Evolutionary conservation across 2,888 invertebrate species (phyloP).

Genomic region (Scotopteryx bipunctaria): DNA sequence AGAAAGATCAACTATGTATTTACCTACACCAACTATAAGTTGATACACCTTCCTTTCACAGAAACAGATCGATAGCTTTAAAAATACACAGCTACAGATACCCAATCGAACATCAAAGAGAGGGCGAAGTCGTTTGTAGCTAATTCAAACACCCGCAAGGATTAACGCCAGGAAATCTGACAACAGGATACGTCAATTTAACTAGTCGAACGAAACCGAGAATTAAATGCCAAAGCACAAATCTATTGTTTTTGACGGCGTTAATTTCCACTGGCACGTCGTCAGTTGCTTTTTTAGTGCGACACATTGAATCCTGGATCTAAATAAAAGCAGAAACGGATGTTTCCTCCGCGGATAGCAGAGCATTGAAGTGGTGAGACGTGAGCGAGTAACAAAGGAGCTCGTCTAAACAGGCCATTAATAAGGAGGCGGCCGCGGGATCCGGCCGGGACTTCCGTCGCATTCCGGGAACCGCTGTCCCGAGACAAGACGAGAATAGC

Average conservation of each 20-base stretch:
- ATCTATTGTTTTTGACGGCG: conserved; percentile 51
- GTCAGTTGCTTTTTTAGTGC: conserved; percentile 49
- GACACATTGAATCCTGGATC: conserved; percentile 33
- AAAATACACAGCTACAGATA: conserved; percentile 48
- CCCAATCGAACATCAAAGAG: conserved; percentile 65
- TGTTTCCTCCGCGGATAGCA: conserved; percentile 34
- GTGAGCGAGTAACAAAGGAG: conserved; percentile 79
- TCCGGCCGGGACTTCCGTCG: conserved; percentile 75
- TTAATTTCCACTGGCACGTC: conserved; percentile 33
- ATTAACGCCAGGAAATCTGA: conserved; percentile 75
- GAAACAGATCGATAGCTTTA: conserved; percentile 43
- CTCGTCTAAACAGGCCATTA: conserved; percentile 81
- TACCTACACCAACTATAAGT: conserved; percentile 11
- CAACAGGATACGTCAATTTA: conserved; percentile 80
- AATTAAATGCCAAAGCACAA: conserved; percentile 55
- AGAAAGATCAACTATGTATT: conserved; percentile 16
- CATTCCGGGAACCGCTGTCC: conserved; percentile 74
- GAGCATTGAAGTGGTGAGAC: conserved; percentile 66
- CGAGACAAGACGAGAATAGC: conserved; percentile 79
- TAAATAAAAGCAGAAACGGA: conserved; percentile 40
- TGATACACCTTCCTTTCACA: conserved; percentile 23
- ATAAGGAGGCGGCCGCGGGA: conserved; percentile 77
- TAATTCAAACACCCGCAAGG: conserved; percentile 66
- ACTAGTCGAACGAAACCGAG: conserved; percentile 70
- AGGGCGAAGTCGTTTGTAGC: conserved; percentile 55